Base-by-base conservation (phyloP, 2,113 vertebrate species). In the Poeciliopsis occidentalis region DNA sequence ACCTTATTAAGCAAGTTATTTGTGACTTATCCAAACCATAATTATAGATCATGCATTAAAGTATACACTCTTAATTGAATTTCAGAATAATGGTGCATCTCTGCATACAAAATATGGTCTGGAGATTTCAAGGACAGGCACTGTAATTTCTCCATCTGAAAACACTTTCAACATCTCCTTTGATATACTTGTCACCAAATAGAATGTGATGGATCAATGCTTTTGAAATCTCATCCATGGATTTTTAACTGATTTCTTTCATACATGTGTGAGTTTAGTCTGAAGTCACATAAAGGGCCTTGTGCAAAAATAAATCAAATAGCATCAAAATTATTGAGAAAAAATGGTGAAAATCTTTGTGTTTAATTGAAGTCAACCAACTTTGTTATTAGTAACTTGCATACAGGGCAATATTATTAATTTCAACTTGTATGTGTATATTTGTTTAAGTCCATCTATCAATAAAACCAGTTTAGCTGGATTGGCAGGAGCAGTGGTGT, bases 1-100 rank as follows among this genome's bases (percentile, higher is more conserved):
- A 83, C 67, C 80, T 81, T 73, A 88, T 92, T 90, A 91, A 91
- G 67, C 32, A 69, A 77, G 37, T 81, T 73, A 73, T 76, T 44
- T 47, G 81, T 77, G 80, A 64, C 64, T 67, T 70, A 31, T 71
- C 60, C 37, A 67, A 68, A 64, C 63, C 57, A 37, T 71, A 87
- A 82, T 91, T 81, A 90, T 65, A 76, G 83, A 68, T 82, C 83
- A 73, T 80, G 71, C 75, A 82, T 82, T 85, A 67, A 84, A 75
- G 60, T 67, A 30, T 74, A 78, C 12, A 7, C 67, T 62, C 64
- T 37, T 87, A 87, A 92, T 90, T 91, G 22, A 84, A 88, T 91
- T 81, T 17, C 19, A 1, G 34, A 71, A 34, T 51, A 29, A 4
- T 82, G 54, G 17, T 64, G 77, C 68, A 60, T 75, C 69, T 67